Percentiles rank a stretch among this genome's conserved stretches.
These are phyloP conservation scores for Parasteatoda tepidariorum DNA, from an alignment of 1,140 invertebrate genomes.

Conservation along the genomic window DNA sequence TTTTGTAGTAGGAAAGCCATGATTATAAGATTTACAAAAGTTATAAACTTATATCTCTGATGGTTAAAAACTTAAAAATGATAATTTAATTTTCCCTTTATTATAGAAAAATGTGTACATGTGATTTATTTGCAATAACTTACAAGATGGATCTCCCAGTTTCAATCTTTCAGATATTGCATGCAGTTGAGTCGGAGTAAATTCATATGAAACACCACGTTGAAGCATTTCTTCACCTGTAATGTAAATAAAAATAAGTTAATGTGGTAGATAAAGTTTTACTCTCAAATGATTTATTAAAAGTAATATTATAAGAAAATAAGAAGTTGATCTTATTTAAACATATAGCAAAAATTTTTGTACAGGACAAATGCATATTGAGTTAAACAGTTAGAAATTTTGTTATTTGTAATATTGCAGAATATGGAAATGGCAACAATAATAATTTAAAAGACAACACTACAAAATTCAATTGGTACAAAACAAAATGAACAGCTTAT, in stretches of 20 bases:
- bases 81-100: background rate
- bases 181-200: slow-evolving; percentile 76
- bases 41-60: no score
- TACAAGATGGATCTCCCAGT: slow-evolving; percentile 80
- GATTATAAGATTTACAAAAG: no score
- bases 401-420: no score
- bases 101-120: slow-evolving; percentile 1
- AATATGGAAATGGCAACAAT: no score
- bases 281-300: background rate
- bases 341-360: background rate
- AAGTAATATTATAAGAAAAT: background rate
- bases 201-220: slow-evolving; percentile 59
- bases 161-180: slow-evolving; percentile 88
- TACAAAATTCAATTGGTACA: no score
- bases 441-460: no score
- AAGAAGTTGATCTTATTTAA: background rate
- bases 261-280: background rate
- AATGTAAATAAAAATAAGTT: background rate
- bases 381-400: background rate
- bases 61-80: background rate
- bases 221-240: slow-evolving; percentile 74
- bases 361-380: background rate
- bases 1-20: no score
- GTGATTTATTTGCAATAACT: no score
- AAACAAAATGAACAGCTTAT: no score